Percentiles rank a stretch among this genome's conserved stretches.
phyloP scores from a whole-genome alignment of 2,888 invertebrate species.

The Mamestra brassicae region DNA sequence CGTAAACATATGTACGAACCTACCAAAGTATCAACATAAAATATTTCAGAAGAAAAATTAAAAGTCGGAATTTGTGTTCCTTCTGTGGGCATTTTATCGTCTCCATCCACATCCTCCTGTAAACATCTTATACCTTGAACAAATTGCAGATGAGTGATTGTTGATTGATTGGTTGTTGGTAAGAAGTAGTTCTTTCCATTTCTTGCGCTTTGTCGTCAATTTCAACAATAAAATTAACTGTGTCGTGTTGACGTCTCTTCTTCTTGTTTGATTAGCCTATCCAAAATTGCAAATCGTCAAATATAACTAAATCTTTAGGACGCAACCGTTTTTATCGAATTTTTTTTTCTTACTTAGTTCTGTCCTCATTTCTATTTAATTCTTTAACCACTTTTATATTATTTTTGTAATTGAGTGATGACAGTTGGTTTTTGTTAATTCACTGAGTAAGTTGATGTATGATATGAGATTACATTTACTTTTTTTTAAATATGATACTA shows the following conservation, averaged over 20 bases:
- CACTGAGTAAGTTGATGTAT: neutral
- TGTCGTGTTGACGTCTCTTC: neutral
- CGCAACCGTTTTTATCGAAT: neutral
- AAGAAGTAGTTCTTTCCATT: neutral
- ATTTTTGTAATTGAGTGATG: neutral
- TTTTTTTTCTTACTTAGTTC: neutral
- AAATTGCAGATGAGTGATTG: no score
- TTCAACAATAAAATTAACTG: constrained; percentile 1
- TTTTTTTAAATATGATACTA: neutral
- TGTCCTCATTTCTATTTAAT: neutral
- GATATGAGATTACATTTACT: neutral
- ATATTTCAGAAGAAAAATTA: neutral
- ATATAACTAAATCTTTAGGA: neutral
- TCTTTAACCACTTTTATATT: neutral
- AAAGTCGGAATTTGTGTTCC: neutral
- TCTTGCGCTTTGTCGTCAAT: neutral
- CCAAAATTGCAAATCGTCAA: neutral
- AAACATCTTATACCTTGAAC: neutral
- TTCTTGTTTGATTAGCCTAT: neutral
- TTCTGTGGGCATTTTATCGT: no score
- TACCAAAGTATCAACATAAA: no score
- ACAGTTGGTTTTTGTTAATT: neutral
- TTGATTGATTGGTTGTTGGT: no score
- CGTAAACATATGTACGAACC: no score
- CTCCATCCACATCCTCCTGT: neutral